These are phyloP conservation scores for Stigmatopora nigra DNA, from an alignment of 2,113 vertebrate genomes.

Conservation along the genomic window DNA sequence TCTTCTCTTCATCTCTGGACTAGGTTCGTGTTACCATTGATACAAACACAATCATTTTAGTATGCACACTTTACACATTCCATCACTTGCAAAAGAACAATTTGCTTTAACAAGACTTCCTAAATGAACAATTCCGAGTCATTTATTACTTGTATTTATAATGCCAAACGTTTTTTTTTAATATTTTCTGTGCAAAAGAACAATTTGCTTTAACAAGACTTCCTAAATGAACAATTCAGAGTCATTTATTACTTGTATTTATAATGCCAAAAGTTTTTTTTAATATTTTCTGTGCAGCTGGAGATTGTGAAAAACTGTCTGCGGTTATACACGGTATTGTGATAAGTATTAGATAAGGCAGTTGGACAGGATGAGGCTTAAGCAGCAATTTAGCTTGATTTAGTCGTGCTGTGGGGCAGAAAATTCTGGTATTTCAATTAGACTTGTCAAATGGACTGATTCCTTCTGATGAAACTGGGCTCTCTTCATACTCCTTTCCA, in stretches of 20 bases:
- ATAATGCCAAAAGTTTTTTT: not conserved
- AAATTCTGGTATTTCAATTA: too few species aligned
- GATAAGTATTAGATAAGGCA: too few species aligned
- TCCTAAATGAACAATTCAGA: not conserved
- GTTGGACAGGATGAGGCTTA: too few species aligned
- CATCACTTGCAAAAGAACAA: not conserved
- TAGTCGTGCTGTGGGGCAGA: too few species aligned
- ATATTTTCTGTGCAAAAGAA: not conserved
- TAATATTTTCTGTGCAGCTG: too few species aligned
- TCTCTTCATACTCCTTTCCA: too few species aligned
- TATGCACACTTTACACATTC: not conserved
- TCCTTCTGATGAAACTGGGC: too few species aligned
- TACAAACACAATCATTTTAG: not conserved
- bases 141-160: not conserved
- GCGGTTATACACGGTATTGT: too few species aligned
- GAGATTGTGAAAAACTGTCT: too few species aligned
- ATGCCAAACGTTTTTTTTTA: not conserved
- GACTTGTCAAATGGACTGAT: too few species aligned
- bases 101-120: not conserved
- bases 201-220: not conserved
- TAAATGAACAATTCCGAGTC: not conserved
- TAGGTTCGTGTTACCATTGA: slow-evolving; percentile 69
- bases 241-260: not conserved
- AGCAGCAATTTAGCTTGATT: too few species aligned
- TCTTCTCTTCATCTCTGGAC: slow-evolving; percentile 86